A percentile compares a stretch with the other conserved stretches of the same genome.
phyloP scores from a whole-genome alignment of 37 sponge, comb jelly and placozoan species.

The Cladorhizidae sp. region DNA sequence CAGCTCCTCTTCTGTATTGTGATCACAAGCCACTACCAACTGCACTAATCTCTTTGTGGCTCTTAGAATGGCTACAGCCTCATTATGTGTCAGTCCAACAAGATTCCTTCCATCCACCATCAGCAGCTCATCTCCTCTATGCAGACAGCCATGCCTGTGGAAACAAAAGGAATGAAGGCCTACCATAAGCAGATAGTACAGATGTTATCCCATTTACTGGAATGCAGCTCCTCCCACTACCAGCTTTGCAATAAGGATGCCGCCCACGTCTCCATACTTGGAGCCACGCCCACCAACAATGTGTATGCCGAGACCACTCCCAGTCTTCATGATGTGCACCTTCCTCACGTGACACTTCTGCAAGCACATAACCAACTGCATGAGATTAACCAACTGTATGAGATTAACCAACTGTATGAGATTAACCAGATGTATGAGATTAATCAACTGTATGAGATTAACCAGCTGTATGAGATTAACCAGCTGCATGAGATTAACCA shows the following conservation, averaged over 20 bases:
- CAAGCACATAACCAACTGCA: no score
- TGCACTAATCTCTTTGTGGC: slow-evolving; percentile 50
- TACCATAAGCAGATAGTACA: neutral
- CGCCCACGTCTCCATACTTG: slow-evolving; percentile 71
- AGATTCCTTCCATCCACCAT: slow-evolving; percentile 73
- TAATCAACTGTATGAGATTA: no score
- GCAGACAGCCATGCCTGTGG: slow-evolving; percentile 64
- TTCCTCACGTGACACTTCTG: slow-evolving; percentile 71
- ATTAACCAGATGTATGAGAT: no score
- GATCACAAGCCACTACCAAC: slow-evolving; percentile 62
- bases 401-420: no score
- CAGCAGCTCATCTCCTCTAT: slow-evolving; percentile 73
- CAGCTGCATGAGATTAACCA: no score
- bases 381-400: no score
- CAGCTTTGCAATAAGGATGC: slow-evolving; percentile 55
- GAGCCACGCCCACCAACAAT: slow-evolving; percentile 72
- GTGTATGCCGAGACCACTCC: slow-evolving; percentile 57
- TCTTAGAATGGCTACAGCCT: slow-evolving; percentile 58
- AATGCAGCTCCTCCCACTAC: slow-evolving; percentile 52
- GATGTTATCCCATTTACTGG: slow-evolving; percentile 29
- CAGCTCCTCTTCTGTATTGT: neutral
- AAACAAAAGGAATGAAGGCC: no score
- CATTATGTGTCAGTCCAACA: slow-evolving; percentile 58
- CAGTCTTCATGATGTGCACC: slow-evolving; percentile 67
- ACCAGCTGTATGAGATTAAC: no score